Evolutionary conservation across 2,888 invertebrate species (phyloP).

Genomic region (Tillus elongatus): DNA sequence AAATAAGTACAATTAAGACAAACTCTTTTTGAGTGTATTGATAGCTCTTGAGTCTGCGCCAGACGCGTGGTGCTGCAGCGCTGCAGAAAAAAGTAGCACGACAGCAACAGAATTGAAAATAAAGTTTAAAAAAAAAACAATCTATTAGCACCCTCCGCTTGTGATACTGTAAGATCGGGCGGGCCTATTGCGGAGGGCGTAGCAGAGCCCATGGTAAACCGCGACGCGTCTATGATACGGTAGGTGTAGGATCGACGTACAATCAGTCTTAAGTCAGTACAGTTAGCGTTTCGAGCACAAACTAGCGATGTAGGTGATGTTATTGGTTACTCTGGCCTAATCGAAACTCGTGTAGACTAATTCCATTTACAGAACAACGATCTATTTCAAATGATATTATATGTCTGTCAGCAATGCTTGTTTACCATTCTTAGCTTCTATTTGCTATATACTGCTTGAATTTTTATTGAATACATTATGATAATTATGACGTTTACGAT

Average conservation of each 20-base stretch:
- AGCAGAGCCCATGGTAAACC: too few relatives aligned
- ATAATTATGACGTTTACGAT: slow-evolving; percentile 13
- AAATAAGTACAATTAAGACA: slow-evolving; percentile 37
- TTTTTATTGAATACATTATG: not conserved
- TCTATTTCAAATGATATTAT: slow-evolving; percentile 39
- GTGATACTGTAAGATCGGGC: too few relatives aligned
- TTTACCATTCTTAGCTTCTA: slow-evolving; percentile 42
- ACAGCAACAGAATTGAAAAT: slow-evolving; percentile 2
- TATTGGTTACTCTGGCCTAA: slow-evolving; percentile 42
- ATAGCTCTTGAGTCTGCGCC: slow-evolving; percentile 26
- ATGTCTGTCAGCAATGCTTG: slow-evolving; percentile 41
- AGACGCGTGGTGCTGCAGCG: slow-evolving; percentile 17
- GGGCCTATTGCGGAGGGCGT: too few relatives aligned
- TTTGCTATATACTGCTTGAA: slow-evolving; percentile 20
- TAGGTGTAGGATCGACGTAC: slow-evolving; percentile 23
- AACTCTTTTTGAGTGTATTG: slow-evolving; percentile 25
- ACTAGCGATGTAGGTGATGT: slow-evolving; percentile 36
- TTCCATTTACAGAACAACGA: slow-evolving; percentile 44
- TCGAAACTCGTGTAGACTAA: slow-evolving; percentile 44
- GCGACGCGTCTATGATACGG: too few relatives aligned
- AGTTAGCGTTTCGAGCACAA: slow-evolving; percentile 29
- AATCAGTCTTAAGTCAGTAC: slow-evolving; percentile 26
- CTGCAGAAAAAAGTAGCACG: not conserved
- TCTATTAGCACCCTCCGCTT: too few relatives aligned
- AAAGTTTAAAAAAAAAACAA: too few relatives aligned